Conservation (phyloP, 2,113 vertebrate genomes). For the Oceanodroma tethys region DNA sequence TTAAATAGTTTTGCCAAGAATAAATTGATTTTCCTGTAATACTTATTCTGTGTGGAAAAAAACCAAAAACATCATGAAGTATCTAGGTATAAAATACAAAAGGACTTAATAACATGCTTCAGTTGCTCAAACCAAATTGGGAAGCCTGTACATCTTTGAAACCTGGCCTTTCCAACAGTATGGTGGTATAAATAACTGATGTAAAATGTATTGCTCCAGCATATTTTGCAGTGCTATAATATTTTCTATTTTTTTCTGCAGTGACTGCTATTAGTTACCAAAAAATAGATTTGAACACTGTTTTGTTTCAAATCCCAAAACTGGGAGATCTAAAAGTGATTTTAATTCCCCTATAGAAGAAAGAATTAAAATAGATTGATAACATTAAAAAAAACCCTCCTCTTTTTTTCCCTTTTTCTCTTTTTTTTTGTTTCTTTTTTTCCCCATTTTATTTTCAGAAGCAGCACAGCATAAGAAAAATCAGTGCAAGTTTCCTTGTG, state of each 20-base stretch:
- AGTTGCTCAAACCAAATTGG: not conserved
- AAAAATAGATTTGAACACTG: not conserved
- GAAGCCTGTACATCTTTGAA: not conserved
- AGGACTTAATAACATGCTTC: not conserved
- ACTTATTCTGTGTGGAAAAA: not conserved
- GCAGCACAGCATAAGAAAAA: not conserved
- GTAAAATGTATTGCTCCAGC: not conserved
- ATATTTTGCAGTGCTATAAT: not conserved
- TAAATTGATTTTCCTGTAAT: not conserved
- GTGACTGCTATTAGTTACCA: not conserved
- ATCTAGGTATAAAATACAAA: not conserved
- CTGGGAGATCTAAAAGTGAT: not conserved
- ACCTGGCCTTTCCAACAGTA: not conserved
- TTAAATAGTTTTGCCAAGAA: not conserved
- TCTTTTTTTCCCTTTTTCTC: fast-evolving
- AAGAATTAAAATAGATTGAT: not conserved
- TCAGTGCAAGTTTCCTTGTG: not conserved
- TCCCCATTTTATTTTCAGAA: not conserved
- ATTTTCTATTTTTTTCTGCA: not conserved
- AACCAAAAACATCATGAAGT: not conserved
- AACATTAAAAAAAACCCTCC: too few species aligned
- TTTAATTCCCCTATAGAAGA: not conserved
- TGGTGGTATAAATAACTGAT: not conserved
- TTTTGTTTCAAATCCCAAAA: not conserved
- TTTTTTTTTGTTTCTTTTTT: fast-evolving